Base-by-base conservation (phyloP, 2,888 invertebrate genomes). In the Agrotis clavis region DNA sequence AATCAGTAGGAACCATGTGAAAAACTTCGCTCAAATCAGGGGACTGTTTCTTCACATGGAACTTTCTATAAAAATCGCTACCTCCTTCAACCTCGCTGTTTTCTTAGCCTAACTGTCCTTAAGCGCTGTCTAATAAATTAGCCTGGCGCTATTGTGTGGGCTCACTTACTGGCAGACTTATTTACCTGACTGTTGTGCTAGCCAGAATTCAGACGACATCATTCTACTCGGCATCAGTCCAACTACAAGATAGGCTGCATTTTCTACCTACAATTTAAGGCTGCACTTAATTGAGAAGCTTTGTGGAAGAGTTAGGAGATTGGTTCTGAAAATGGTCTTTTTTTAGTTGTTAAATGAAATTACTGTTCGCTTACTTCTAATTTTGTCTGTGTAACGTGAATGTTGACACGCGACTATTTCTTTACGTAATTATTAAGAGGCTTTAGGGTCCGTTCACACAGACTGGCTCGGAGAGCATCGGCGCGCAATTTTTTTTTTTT, bases 91-190 rank as follows among this genome's bases (percentile, higher is more conserved):
- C 14, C 13, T 50, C 86, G 87, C 89, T 66, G 14, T 7, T 84
- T 84, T 75, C 19, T 4, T 76, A 66, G 88, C 93, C 89, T 59
- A 57, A 85, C 87, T 81, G 85, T 88, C 90, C 90, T 90, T 91
- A 92, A 93, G 91, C 90, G 88, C 88, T 90, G 91, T 90, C 92
- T 92, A 94, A 95, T 95, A 95, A 95, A 94, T 94, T 94, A 93
- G 92, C 90, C 85, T 83, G 74, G 74, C 86, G 90, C 92, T 92
- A 94, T 94, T 94, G 93, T 94, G 93, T 91, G 92, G 93, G 92
- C 90, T 93, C 93, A 93, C 93, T 94, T 92, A 91, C 90, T 91
- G 92, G 92, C 91, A 92, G 92, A 93, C 92, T 94, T 95, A 94
- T 94, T 94, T 93, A 94, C 93, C 93, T 93, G 92, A 88, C 88